Conservation (phyloP, 2,797 vertebrate genomes). For the Artibeus lituratus region DNA sequence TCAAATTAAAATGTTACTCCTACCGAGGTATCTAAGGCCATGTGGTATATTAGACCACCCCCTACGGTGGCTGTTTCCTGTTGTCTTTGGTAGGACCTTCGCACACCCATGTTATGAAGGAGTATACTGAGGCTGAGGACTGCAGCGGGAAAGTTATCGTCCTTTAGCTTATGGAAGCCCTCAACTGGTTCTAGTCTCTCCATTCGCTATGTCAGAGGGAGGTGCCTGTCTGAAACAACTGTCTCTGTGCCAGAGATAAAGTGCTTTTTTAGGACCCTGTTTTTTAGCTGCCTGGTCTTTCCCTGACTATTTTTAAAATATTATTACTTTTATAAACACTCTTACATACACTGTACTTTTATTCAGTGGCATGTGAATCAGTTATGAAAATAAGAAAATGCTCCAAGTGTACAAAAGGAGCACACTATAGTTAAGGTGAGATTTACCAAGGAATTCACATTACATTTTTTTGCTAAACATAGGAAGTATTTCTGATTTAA, state of each 20-base stretch:
- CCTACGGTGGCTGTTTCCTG: neutral
- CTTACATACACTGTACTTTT: neutral
- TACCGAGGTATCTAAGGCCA: neutral
- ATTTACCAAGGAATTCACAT: neutral
- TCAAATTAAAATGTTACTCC: neutral
- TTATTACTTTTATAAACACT: constrained; percentile 14
- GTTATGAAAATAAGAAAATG: constrained; percentile 2
- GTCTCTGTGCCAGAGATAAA: neutral
- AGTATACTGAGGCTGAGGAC: neutral
- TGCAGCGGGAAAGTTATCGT: neutral
- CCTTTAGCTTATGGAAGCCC: neutral
- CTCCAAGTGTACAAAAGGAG: neutral
- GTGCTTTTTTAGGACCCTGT: neutral
- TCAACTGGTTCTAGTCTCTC: neutral
- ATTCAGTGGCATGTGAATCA: neutral
- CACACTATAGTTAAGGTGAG: neutral
- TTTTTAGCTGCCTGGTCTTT: neutral
- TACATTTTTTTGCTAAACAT: constrained; percentile 17
- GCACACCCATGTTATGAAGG: neutral
- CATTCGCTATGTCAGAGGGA: neutral
- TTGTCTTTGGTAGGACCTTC: neutral
- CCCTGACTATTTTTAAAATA: neutral
- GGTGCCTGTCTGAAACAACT: neutral
- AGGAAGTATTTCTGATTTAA: neutral
- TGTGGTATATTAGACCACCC: neutral